Conservation (phyloP, 2,113 vertebrate genomes). For the Peromyscus leucopus region DNA sequence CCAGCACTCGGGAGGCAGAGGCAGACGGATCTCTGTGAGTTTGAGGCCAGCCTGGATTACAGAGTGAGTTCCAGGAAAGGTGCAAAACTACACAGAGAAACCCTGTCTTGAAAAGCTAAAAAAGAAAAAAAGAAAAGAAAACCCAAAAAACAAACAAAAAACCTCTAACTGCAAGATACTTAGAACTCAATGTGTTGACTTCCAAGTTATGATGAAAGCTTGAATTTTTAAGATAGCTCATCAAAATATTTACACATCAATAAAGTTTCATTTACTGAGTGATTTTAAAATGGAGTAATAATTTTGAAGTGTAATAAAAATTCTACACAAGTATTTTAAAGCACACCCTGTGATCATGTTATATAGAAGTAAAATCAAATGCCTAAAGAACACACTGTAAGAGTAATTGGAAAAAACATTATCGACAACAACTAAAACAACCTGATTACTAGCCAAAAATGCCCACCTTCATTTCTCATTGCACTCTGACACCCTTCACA, state of each 20-base stretch:
- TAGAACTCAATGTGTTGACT: slow-evolving; percentile 38
- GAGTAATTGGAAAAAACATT: neutral
- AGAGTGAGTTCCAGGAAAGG: too few species aligned
- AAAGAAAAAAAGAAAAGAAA: too few species aligned
- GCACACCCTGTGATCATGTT: neutral
- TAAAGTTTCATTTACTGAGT: slow-evolving; percentile 2
- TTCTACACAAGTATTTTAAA: neutral
- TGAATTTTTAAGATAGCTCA: neutral
- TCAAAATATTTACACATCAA: slow-evolving; percentile 61
- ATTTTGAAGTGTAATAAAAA: slow-evolving; percentile 26
- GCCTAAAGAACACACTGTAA: neutral
- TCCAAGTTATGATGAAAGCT: neutral
- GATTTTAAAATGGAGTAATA: slow-evolving; percentile 21
- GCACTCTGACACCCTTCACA: neutral
- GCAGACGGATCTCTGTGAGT: too few species aligned
- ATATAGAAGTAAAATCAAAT: slow-evolving; percentile 46
- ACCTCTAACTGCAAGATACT: neutral
- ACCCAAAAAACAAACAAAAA: neutral
- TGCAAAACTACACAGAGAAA: too few species aligned
- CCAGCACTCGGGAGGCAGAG: too few species aligned
- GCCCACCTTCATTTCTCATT: neutral
- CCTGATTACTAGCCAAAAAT: neutral
- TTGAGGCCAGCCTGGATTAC: too few species aligned
- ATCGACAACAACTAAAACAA: neutral
- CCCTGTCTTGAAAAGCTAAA: too few species aligned